A percentile compares a stretch with the other conserved stretches of the same genome.
Conservation (phyloP, 2,888 invertebrate species). For the Ophion ellenae region DNA sequence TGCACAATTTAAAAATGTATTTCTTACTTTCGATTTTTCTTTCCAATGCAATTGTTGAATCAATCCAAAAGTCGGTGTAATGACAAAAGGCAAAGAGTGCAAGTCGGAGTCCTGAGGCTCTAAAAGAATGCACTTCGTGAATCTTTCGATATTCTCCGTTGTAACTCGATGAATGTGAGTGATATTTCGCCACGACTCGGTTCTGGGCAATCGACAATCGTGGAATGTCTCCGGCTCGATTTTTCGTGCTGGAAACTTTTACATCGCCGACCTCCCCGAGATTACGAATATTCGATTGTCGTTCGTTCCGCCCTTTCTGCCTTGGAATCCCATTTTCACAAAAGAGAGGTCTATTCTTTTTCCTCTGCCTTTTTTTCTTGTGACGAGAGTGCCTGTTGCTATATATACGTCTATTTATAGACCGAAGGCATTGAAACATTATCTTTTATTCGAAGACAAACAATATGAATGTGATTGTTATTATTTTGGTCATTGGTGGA, state of each 20-base stretch:
- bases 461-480: too few species aligned
- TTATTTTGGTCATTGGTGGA: too few species aligned
- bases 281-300: neutral
- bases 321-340: neutral
- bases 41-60: too few species aligned
- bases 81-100: too few species aligned
- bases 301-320: neutral
- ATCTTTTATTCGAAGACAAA: too few species aligned
- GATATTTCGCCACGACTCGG: neutral
- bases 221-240: conserved; percentile 3
- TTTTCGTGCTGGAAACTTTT: conserved; percentile 12
- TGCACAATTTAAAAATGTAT: too few species aligned
- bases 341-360: neutral
- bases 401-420: neutral
- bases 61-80: too few species aligned
- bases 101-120: too few species aligned
- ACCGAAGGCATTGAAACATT: neutral
- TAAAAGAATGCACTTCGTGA: neutral
- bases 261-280: neutral
- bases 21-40: too few species aligned
- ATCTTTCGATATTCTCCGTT: neutral
- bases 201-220: conserved; percentile 27
- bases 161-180: neutral
- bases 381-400: neutral
- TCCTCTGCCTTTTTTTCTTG: conserved; percentile 4